Percentiles rank a stretch among this genome's conserved stretches.
Conservation (phyloP, 2,888 invertebrate species). For the Tenthredo livida region DNA sequence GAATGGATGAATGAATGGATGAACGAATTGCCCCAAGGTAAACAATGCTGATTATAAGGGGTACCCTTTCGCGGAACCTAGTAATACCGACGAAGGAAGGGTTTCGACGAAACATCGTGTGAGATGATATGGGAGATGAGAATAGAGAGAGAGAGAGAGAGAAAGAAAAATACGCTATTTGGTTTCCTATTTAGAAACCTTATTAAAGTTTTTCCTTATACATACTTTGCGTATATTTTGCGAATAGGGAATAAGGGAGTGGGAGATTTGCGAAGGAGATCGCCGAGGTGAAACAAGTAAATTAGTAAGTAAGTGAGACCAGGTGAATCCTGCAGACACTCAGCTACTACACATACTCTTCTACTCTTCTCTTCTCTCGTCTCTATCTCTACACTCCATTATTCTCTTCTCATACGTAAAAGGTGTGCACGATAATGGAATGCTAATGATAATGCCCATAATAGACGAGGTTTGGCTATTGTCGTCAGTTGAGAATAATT, state of each 20-base stretch:
- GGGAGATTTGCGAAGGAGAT: neutral
- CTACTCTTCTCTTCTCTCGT: neutral
- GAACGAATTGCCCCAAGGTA: neutral
- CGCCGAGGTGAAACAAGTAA: neutral
- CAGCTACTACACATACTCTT: neutral
- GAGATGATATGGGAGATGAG: neutral
- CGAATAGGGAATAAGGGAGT: neutral
- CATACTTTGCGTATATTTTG: neutral
- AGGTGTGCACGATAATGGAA: neutral
- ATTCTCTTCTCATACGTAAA: neutral
- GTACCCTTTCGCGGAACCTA: neutral
- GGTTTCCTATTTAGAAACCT: neutral
- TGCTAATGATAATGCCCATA: conserved; percentile 4
- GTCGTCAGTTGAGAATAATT: conserved; percentile 16
- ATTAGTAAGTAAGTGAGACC: conserved; percentile 2
- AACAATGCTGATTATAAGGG: conserved; percentile 40
- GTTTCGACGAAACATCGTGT: neutral
- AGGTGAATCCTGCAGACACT: conserved; percentile 1
- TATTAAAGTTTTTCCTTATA: neutral
- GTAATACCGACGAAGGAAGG: neutral
- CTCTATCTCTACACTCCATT: neutral
- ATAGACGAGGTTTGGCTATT: neutral
- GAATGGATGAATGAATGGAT: neutral
- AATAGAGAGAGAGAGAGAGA: neutral
- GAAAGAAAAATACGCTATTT: neutral